Conservation (phyloP, 2,113 vertebrate species). For the Sterrhoptilus dennistouni region DNA sequence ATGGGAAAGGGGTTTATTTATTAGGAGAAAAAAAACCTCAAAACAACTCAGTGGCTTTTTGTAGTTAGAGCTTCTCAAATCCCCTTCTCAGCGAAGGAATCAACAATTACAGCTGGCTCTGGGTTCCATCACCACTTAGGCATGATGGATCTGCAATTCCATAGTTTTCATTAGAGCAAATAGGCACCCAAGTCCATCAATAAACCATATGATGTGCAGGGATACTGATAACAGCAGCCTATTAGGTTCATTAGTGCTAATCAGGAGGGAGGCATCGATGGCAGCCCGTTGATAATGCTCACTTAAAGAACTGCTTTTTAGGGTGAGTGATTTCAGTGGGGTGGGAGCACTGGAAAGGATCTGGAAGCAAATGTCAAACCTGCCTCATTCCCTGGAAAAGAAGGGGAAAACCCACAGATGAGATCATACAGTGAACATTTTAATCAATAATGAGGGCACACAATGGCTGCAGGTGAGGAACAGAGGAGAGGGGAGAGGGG, state of each 20-base stretch:
- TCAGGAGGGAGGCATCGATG: constrained; percentile 35
- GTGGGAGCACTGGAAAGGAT: background rate
- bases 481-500: background rate
- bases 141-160: constrained; percentile 62
- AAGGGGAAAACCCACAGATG: background rate
- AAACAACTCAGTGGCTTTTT: background rate
- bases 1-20: background rate
- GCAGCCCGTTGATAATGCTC: constrained; percentile 4
- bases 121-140: constrained; percentile 48
- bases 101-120: constrained; percentile 49
- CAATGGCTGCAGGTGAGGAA: background rate
- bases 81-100: background rate
- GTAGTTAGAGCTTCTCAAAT: background rate
- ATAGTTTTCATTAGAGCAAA: constrained; percentile 59
- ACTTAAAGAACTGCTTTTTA: background rate
- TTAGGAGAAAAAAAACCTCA: background rate
- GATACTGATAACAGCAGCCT: constrained; percentile 43
- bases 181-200: constrained; percentile 59
- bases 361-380: constrained; percentile 36
- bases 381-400: background rate
- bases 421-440: background rate
- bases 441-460: background rate
- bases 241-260: constrained; percentile 65
- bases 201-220: constrained; percentile 39
- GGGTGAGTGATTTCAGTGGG: background rate